Base-by-base conservation (phyloP, 2,888 invertebrate genomes). In the Oligia strigilis region DNA sequence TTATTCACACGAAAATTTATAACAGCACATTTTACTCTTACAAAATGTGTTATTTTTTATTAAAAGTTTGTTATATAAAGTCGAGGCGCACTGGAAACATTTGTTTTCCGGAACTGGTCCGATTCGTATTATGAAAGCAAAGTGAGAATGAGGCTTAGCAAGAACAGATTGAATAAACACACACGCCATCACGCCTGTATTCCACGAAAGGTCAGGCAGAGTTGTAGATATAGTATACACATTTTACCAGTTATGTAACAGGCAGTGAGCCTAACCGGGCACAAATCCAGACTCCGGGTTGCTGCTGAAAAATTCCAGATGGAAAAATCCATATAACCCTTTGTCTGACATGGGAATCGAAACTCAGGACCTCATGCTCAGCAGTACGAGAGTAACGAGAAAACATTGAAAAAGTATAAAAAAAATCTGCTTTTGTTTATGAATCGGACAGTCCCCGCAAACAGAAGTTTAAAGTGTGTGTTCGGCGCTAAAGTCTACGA, bases 1-100 rank as follows among this genome's bases (percentile, higher is more conserved):
- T 89, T 92, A 93, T 86, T 90, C 91, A 91, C 92, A 89, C 82
- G 85, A 92, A 89, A 85, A 89, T 88, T 86, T 90, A 88, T 90
- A 92, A 92, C 89, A 92, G 88, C 88, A 90, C 90, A 86, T 89
- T 83, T 80, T 72, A 69, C 87, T 81, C 0, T 70, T 82, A 83
- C 65, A 83, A 80, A 81, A 88, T 87, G 87, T 86, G 83, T 87
- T 86, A 87, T 78, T 81, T 88, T 82, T 87, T 85, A 86, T 85
- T 87, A 80, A 72, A 82, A 82, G 77, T 75, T 81, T 78, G 86
- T 87, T 90, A 89, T 76, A 87, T 88, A 87, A 84, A 86, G 77
- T 71, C 77, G 77, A 82, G 72, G 40, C 70, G 49, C 83, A 84
- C 87, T 86, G 52, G 43, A 77, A 86, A 83, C 83, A 1, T 74